Base-by-base conservation (phyloP, 2,113 vertebrate genomes). In the Cariama cristata region DNA sequence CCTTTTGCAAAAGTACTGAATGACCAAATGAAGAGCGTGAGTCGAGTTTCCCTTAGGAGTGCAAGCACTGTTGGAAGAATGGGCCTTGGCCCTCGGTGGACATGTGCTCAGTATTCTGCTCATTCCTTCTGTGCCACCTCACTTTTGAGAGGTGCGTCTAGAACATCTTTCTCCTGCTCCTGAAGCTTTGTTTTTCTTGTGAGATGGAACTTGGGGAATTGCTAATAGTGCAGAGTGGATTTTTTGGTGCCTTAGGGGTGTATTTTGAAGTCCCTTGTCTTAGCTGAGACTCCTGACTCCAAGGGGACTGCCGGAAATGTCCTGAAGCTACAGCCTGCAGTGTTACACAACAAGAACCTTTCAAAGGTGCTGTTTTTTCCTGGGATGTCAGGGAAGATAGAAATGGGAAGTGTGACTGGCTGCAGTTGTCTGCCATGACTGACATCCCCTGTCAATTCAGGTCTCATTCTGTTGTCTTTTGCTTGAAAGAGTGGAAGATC, bases 281-380 rank as follows among this genome's bases (percentile, higher is more conserved):
- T 85, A 85, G 79, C 55, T 59, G 64, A 69, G 83, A 19, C 72
- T 93, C 17, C 9, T 77, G 19, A 60, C 59, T 84, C 52, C 30
- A 64, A 33, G n/a, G 32, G 27, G 63, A 45, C 40, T 79, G 19
- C 9, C 47, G 82, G 49, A 82, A 82, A 76, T 66, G 50, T 88
- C 80, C 91, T 67, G 83, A 80, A 94, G 86, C 72, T 91, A 60
- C 45, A 67, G 35, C 50, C 63, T 74, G 26, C 42, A 17, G 59
- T 77, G 45, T 95, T 96, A 79, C 42, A 67, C 74, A 89, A 49
- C 17, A 52, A 87, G 88, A 74, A 80, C 30, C 50, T 93, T 93
- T 91, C 71, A 86, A 90, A 94, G 47, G 58, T 55, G 68, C 19
- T 59, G 3, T 86, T 27, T 66, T 86, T 79, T 75, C 86, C 50